A percentile compares a stretch with the other conserved stretches of the same genome.
phyloP scores from a whole-genome alignment of 2,797 vertebrate genomes.

The Spheniscus humboldti region DNA sequence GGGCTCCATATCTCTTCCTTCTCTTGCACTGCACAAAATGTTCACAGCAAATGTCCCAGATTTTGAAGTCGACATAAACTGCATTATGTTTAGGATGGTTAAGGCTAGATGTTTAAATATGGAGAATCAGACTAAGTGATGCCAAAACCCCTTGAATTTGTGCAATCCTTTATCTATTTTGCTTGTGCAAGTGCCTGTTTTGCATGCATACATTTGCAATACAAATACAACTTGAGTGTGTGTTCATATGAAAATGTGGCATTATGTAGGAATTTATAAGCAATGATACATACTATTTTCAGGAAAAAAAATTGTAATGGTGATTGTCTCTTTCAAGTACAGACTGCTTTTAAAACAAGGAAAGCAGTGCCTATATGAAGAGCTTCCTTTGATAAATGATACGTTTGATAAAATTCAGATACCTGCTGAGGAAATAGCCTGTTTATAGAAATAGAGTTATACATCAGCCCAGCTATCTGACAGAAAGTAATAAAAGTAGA shows the following conservation, averaged over 20 bases:
- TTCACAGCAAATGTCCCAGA: not conserved
- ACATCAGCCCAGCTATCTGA: conserved; percentile 32
- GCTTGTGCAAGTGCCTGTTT: conserved; percentile 19
- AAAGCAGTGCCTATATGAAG: not conserved
- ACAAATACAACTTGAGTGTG: not conserved
- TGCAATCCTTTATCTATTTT: not conserved
- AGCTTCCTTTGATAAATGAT: conserved; percentile 40
- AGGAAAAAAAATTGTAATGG: not conserved
- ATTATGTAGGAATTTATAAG: conserved; percentile 8
- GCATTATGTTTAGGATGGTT: not conserved
- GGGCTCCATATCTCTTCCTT: not conserved
- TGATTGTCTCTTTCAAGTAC: not conserved
- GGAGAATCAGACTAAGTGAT: not conserved
- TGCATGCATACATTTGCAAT: conserved; percentile 42
- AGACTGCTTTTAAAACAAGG: not conserved
- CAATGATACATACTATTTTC: not conserved
- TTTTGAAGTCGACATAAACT: not conserved
- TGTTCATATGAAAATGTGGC: conserved; percentile 15
- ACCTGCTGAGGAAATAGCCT: conserved; percentile 45
- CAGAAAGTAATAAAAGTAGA: conserved; percentile 40
- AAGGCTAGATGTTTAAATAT: not conserved
- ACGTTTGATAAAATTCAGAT: conserved; percentile 44
- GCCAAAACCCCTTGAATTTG: not conserved
- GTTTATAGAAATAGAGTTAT: conserved; percentile 59
- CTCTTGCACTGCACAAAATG: not conserved